Conservation (phyloP, 2,797 vertebrate genomes). For the Pseudochirops cupreus region DNA sequence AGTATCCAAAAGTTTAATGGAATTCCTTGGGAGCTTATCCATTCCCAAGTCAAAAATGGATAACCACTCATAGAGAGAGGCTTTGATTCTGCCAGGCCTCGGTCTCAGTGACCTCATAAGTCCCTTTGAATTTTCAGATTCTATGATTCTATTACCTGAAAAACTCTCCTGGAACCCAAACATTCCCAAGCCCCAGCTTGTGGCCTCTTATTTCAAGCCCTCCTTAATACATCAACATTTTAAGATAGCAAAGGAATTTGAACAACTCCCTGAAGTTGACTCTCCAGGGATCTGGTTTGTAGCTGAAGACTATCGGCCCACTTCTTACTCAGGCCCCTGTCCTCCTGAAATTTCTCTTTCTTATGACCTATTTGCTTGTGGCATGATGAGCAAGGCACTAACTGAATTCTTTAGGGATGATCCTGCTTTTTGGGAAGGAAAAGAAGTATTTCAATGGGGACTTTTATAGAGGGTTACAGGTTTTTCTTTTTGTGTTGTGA, state of each 20-base stretch:
- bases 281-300: slow-evolving; percentile 21
- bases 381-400: neutral
- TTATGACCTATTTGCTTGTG: slow-evolving; percentile 13
- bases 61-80: neutral
- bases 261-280: slow-evolving; percentile 37
- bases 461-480: neutral
- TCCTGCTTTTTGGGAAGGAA: neutral
- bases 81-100: neutral
- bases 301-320: neutral
- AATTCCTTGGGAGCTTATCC: neutral
- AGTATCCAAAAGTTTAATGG: neutral
- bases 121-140: neutral
- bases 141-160: slow-evolving; percentile 20
- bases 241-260: slow-evolving; percentile 53
- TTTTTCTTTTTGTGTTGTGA: neutral
- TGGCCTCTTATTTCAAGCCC: slow-evolving; percentile 49
- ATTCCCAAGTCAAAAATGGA: neutral
- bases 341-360: neutral
- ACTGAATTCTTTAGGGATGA: neutral
- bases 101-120: neutral
- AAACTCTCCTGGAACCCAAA: slow-evolving; percentile 35
- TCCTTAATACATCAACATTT: slow-evolving; percentile 46
- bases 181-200: slow-evolving; percentile 57
- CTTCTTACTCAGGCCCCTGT: neutral
- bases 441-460: neutral